Evolutionary conservation across 1,140 invertebrate species (phyloP), one percentile per base, ranked within the genome.

Genomic region (Spodoptera frugiperda): DNA sequence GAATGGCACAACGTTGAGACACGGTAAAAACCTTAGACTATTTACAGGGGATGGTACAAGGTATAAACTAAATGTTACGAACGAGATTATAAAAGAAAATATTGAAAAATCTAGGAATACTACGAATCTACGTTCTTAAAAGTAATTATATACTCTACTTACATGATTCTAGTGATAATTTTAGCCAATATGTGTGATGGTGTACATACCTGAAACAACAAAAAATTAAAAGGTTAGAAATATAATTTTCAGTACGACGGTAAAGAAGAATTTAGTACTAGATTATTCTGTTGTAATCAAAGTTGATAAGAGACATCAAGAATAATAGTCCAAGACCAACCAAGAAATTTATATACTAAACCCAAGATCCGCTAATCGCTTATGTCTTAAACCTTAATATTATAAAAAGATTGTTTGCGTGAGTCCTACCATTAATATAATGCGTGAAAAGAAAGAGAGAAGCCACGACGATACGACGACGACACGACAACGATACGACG

Each of bases 351-450:
- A 3, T 44, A 6, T 51, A 39, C 11, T 30, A 59, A 48, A 70
- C 54, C 21, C 0, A 70, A 61, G 21, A 49, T 9, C 51, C 65
- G 65, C 70, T 48, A 39, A 15, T 21, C 19, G 30, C 68, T 68
- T 33, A 17, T 19, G 59, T 11, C 17, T 78, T 76, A 11, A 14
- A 39, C 59, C 77, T 75, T 12, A 48, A 46, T 14, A 46, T 61
- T 59, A 59, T 72, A 78, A 89, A 88, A 90, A 84, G 81, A 82
- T 49, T 33, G 77, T 85, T 91, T 80, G 91, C 88, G 91, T 91
- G 89, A 86, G 84, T 80, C 78, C 77, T 63, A 72, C 84, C 90
- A 92, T 92, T 91, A 92, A 91, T 91, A 91, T 90, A 83, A 86
- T 88, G 88, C 87, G 88, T 92, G 88, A 91, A 91, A 92, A 88